Evolutionary conservation across 2,797 vertebrate genomes (phyloP), one percentile per base, ranked within the genome.

Genomic region (Cryptoprocta ferox): DNA sequence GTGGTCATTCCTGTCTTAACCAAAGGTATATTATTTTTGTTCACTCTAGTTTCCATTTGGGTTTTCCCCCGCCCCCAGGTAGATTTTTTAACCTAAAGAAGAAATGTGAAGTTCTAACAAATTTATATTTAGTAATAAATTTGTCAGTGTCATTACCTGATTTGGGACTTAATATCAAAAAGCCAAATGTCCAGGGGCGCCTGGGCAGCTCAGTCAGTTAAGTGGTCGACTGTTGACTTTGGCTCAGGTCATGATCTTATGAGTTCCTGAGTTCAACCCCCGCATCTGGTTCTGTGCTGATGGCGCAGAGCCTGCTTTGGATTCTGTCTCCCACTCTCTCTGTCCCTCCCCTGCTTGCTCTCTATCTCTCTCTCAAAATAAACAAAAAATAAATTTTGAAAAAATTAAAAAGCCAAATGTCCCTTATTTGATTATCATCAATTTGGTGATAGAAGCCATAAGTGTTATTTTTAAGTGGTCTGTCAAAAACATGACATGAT

Each of bases 91-190:
- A 68, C 24, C 15, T 82, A 70, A 80, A 14, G 10, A 39, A 85
- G 45, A 93, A 92, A 89, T 96, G 30, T 59, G 21, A 94, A 80
- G 83, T 91, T 75, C 37, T 68, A 76, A 65, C 19, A 73, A 86
- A 70, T 83, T 83, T 88, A 18, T 56, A 26, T 88, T 95, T 68
- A 50, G 42, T 94, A 71, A 59, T 75, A 85, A 84, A 71, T 48
- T 76, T 68, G 24, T 56, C 30, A 71, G 19, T 94, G 9, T 65
- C 92, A 92, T 59, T 88, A 75, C 14, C 11, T 71, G 18, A 50
- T 45, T 71, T 50, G n/a, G 7, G 59, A 86, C 71, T 94, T 84
- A 95, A 19, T 84, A 48, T 48, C 18, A 63, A 82, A 94, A 21
- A 86, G 30, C 12, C 65, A 76, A 86, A 12, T 59, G 8, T 21